phyloP scores from a whole-genome alignment of 2,113 vertebrate genomes.

The Callochromis pleurospilus region DNA sequence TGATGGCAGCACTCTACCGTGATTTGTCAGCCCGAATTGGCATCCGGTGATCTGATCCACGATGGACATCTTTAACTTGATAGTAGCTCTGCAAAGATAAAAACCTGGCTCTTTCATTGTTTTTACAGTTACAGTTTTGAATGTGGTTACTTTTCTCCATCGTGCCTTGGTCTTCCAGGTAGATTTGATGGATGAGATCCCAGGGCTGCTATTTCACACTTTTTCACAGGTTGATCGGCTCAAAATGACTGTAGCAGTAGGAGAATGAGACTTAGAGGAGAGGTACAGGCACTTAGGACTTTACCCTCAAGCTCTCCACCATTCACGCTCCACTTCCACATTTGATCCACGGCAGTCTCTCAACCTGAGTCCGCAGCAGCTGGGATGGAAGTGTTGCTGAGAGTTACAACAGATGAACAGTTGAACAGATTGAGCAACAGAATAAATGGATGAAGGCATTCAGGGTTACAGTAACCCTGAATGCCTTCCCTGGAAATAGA shows the following conservation, averaged over 20 bases:
- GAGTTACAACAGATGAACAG: not conserved
- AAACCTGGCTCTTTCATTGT: not conserved
- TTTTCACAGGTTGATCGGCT: slow-evolving; percentile 1
- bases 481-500: not conserved
- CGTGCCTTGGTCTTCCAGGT: not conserved
- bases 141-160: not conserved
- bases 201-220: slow-evolving; percentile 13
- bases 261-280: not conserved
- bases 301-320: not conserved
- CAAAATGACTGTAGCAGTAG: slow-evolving; percentile 1
- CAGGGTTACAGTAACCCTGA: not conserved
- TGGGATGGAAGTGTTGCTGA: not conserved
- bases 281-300: not conserved
- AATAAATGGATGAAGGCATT: not conserved
- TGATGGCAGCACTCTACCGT: not conserved
- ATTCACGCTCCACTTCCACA: slow-evolving; percentile 40
- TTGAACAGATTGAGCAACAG: not conserved
- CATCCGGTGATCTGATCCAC: not conserved
- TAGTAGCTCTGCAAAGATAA: not conserved
- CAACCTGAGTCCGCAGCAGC: slow-evolving; percentile 5
- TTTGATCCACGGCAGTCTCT: slow-evolving; percentile 35
- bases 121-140: not conserved
- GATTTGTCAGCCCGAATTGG: not conserved
- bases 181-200: slow-evolving; percentile 47
- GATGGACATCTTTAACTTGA: slow-evolving; percentile 19